phyloP scores from a whole-genome alignment of 2,113 vertebrate genomes.

The Cercocebus atys region DNA sequence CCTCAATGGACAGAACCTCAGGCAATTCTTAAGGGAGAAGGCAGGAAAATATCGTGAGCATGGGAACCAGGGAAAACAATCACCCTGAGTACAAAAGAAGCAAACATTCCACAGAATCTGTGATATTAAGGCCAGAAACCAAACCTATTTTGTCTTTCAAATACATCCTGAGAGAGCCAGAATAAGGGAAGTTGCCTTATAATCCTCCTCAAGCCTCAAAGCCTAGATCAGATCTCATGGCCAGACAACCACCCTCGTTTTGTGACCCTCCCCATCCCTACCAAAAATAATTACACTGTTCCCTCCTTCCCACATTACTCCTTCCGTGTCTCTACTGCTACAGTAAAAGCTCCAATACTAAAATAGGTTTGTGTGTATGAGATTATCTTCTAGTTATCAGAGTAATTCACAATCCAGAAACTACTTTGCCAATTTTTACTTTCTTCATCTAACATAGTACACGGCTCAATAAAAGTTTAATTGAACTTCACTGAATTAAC shows the following conservation, averaged over 20 bases:
- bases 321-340: neutral
- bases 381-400: neutral
- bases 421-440: neutral
- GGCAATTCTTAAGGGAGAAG: slow-evolving; percentile 86
- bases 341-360: neutral
- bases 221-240: neutral
- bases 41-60: slow-evolving; percentile 29
- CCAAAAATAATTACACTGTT: neutral
- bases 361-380: neutral
- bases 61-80: neutral
- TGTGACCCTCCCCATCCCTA: neutral
- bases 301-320: neutral
- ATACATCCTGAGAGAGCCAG: neutral
- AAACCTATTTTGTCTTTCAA: slow-evolving; percentile 12
- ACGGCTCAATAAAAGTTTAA: neutral
- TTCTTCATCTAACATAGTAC: neutral
- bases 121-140: neutral
- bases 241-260: neutral
- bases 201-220: neutral
- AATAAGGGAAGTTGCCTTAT: neutral
- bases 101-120: neutral
- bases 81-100: neutral
- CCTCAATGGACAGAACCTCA: slow-evolving; percentile 85
- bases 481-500: slow-evolving; percentile 4
- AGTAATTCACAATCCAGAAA: neutral